Evolutionary conservation across 2,113 vertebrate species (phyloP).

Genomic region (Scopus umbretta): DNA sequence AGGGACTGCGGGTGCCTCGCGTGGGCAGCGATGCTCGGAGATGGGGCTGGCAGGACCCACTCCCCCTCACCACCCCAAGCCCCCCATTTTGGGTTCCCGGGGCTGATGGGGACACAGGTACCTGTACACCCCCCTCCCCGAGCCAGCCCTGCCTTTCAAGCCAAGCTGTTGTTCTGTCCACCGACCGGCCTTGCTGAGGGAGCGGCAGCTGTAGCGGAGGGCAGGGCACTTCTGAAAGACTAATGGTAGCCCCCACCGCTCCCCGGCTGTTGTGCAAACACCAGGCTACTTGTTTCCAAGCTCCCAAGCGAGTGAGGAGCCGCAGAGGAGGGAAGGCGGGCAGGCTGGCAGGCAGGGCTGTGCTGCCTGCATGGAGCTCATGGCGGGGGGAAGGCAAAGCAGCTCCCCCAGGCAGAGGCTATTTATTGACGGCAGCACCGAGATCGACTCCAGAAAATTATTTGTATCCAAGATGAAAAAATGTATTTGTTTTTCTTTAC

Average conservation of each 20-base stretch:
- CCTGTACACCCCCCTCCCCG: accelerated
- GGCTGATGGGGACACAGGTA: background rate
- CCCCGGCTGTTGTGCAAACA: background rate
- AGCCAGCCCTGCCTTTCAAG: background rate
- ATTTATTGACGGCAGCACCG: background rate
- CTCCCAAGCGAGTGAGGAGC: background rate
- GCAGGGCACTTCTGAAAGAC: background rate
- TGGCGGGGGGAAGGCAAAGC: accelerated
- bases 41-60: background rate
- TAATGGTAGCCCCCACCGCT: accelerated
- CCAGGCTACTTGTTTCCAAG: background rate
- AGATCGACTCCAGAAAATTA: background rate
- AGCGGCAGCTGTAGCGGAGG: background rate
- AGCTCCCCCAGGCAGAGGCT: accelerated
- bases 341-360: background rate
- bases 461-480: background rate
- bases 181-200: background rate
- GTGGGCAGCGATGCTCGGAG: background rate
- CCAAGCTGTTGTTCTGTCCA: background rate
- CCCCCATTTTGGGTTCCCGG: accelerated
- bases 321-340: too few relatives aligned
- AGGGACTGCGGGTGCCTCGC: background rate
- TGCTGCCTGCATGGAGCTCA: background rate
- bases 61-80: background rate
- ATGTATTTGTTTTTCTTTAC: background rate